Percentiles rank a stretch among this genome's conserved stretches.
phyloP scores from a whole-genome alignment of 1,140 invertebrate species.

The Eupeodes corollae region DNA sequence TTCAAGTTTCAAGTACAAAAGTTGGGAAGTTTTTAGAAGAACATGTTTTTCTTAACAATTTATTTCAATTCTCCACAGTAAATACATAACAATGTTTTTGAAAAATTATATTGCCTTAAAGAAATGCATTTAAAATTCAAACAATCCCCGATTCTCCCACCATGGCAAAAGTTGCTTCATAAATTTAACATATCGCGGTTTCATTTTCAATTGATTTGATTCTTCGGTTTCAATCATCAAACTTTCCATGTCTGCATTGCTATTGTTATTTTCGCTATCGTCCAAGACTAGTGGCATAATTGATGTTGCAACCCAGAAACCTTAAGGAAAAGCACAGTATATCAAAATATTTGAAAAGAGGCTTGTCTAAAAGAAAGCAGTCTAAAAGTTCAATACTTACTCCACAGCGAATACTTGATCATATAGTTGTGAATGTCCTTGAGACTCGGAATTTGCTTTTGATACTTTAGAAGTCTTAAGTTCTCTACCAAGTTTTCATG shows the following conservation, averaged over 20 bases:
- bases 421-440: slow-evolving; percentile 23
- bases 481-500: slow-evolving; percentile 21
- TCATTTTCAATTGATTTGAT: not conserved
- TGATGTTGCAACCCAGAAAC: not conserved
- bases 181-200: not conserved
- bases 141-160: not conserved
- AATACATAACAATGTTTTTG: too few relatives aligned
- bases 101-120: too few relatives aligned
- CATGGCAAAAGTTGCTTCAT: not conserved
- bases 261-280: not conserved
- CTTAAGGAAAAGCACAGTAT: too few relatives aligned
- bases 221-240: not conserved
- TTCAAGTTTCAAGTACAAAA: too few relatives aligned
- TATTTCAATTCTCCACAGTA: too few relatives aligned
- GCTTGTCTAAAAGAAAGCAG: too few relatives aligned
- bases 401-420: too few relatives aligned
- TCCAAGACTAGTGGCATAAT: not conserved
- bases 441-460: slow-evolving; percentile 29
- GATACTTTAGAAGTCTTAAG: slow-evolving; percentile 14
- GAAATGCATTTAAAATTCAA: not conserved
- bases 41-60: too few relatives aligned
- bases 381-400: too few relatives aligned
- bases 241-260: not conserved
- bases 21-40: too few relatives aligned
- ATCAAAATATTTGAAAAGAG: too few relatives aligned